Evolutionary conservation across 2,113 vertebrate species (phyloP).

Genomic region (Corydoras maculifer): DNA sequence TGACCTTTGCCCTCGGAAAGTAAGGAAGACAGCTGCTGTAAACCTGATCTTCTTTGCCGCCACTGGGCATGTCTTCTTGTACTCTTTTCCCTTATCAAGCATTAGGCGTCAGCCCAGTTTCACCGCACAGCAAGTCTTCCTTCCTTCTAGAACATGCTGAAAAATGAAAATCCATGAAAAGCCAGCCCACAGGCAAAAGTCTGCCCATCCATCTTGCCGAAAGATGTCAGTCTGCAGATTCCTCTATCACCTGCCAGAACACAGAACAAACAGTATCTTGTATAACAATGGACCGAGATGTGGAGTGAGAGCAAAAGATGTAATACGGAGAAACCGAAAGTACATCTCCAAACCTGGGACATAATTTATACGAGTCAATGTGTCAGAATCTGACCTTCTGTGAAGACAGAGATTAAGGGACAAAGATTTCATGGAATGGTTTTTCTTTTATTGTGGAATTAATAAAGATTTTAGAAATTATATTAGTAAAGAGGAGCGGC

Average conservation of each 20-base stretch:
- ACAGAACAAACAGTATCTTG: neutral
- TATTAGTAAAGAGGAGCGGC: too few relatives aligned
- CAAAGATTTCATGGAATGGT: too few relatives aligned
- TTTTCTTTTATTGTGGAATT: too few relatives aligned
- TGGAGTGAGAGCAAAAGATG: too few relatives aligned
- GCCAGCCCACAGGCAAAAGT: conserved; percentile 68
- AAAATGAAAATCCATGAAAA: conserved; percentile 72
- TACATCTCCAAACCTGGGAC: too few relatives aligned
- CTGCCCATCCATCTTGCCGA: conserved; percentile 75
- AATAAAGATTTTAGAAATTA: too few relatives aligned
- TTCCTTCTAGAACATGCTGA: conserved; percentile 67
- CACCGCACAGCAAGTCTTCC: conserved; percentile 26
- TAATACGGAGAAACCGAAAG: too few relatives aligned
- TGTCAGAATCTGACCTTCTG: too few relatives aligned
- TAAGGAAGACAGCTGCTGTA: conserved; percentile 71
- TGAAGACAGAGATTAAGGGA: too few relatives aligned
- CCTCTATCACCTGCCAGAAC: conserved; percentile 78
- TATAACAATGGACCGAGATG: too few relatives aligned
- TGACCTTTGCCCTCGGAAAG: conserved; percentile 75
- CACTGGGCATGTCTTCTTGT: conserved; percentile 68
- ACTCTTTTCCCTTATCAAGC: conserved; percentile 30
- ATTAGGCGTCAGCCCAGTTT: conserved; percentile 31
- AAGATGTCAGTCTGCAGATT: conserved; percentile 82
- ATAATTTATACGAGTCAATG: too few relatives aligned
- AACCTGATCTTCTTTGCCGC: conserved; percentile 78